Percentiles rank a stretch among this genome's conserved stretches.
These are phyloP conservation scores for Pachyseris speciosa DNA, from an alignment of 64 coral and sea anemone species.

Conservation along the genomic window DNA sequence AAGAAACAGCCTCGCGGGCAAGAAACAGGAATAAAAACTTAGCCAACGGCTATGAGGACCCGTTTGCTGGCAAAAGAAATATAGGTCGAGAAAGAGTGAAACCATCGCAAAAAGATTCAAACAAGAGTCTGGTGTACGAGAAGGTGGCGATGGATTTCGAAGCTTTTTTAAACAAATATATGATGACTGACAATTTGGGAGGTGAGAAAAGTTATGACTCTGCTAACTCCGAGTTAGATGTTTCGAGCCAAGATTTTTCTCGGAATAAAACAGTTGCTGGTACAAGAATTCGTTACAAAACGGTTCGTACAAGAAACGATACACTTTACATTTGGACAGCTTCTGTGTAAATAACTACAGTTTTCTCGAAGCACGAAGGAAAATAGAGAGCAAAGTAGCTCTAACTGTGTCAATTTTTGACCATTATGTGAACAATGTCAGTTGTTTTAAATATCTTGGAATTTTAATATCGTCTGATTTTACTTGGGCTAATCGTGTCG, in stretches of 20 bases:
- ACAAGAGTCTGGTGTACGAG: background rate
- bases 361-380: too few species aligned
- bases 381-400: constrained; percentile 21
- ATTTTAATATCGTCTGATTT: too few species aligned
- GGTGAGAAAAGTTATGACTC: too few species aligned
- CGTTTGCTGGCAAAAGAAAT: background rate
- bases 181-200: background rate
- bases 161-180: background rate
- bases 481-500: background rate
- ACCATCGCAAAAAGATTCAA: background rate
- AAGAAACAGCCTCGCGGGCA: background rate
- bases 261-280: background rate
- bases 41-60: background rate
- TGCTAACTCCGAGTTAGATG: background rate
- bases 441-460: too few species aligned
- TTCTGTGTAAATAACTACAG: background rate
- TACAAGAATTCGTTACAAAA: background rate
- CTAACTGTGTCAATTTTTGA: too few species aligned
- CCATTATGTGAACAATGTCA: constrained; percentile 8
- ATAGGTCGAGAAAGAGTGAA: too few species aligned
- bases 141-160: constrained; percentile 12
- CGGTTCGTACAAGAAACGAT: constrained; percentile 1
- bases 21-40: background rate
- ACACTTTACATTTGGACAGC: background rate
- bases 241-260: too few species aligned